These are phyloP conservation scores for Dicrostonyx torquatus DNA, from an alignment of 2,797 vertebrate species.

Conservation along the genomic window DNA sequence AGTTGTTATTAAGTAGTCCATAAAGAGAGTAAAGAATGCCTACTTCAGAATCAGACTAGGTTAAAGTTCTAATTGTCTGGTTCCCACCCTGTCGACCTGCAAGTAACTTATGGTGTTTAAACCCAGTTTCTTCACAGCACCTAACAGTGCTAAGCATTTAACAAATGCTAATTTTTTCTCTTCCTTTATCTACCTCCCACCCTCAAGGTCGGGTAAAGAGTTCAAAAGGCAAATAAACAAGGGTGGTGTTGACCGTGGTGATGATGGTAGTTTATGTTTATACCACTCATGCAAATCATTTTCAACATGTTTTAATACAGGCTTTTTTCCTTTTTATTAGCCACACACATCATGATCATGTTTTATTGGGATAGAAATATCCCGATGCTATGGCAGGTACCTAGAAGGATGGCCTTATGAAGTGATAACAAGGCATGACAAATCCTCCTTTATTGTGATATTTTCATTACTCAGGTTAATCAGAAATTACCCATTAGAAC, in stretches of 20 bases:
- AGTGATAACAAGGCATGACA: constrained; percentile 81
- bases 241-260: constrained; percentile 56
- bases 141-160: constrained; percentile 36
- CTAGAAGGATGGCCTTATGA: constrained; percentile 73
- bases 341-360: constrained; percentile 73
- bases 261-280: constrained; percentile 67
- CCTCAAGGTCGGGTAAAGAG: constrained; percentile 40
- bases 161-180: constrained; percentile 54
- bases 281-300: constrained; percentile 69
- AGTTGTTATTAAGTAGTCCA: not conserved
- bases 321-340: constrained; percentile 77
- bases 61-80: not conserved
- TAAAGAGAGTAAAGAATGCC: not conserved
- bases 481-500: constrained; percentile 82
- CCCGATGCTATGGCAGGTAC: constrained; percentile 67
- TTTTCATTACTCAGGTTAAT: constrained; percentile 80
- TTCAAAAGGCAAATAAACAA: constrained; percentile 75
- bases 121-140: not conserved
- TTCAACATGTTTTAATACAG: constrained; percentile 74
- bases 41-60: not conserved
- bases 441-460: constrained; percentile 80
- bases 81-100: not conserved
- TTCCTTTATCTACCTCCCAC: constrained; percentile 35
- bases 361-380: constrained; percentile 78
- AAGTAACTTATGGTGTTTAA: constrained; percentile 14